These are phyloP conservation scores for Brachyptera putata DNA, from an alignment of 2,888 invertebrate genomes.

Conservation along the genomic window DNA sequence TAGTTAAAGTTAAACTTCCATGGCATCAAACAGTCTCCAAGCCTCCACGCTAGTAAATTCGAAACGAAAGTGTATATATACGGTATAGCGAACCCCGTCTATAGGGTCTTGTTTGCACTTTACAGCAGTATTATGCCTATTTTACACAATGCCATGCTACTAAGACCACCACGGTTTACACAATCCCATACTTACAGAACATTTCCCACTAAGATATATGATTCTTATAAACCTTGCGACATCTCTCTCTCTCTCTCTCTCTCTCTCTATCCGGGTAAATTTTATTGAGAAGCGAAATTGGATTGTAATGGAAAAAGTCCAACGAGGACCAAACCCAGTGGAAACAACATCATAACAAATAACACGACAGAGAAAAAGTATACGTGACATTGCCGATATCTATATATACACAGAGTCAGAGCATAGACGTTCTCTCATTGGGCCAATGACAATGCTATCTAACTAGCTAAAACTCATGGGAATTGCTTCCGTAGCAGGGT, in stretches of 20 bases:
- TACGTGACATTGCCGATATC: no score
- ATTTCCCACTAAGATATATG: neutral
- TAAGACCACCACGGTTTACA: neutral
- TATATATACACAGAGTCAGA: no score
- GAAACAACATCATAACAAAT: constrained; percentile 10
- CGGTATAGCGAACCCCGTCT: neutral
- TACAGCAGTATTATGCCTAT: constrained; percentile 2
- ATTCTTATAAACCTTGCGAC: constrained; percentile 9
- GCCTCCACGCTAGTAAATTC: neutral
- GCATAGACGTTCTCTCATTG: neutral
- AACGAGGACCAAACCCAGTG: neutral
- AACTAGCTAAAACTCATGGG: neutral
- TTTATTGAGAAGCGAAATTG: constrained; percentile 15
- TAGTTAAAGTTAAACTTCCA: constrained; percentile 15
- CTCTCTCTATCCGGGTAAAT: constrained; percentile 9
- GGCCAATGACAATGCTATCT: neutral
- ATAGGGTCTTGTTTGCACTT: neutral
- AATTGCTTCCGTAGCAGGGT: neutral
- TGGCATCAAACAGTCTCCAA: no score
- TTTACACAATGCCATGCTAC: no score
- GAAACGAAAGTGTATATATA: constrained; percentile 1
- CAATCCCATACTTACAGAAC: neutral
- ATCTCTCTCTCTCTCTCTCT: constrained; percentile 8
- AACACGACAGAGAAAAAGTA: constrained; percentile 7
- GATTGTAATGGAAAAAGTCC: constrained; percentile 16